Percentiles rank a stretch among this genome's conserved stretches.
Evolutionary conservation across 2,113 vertebrate species (phyloP).

Genomic region (Pluvianellus socialis): DNA sequence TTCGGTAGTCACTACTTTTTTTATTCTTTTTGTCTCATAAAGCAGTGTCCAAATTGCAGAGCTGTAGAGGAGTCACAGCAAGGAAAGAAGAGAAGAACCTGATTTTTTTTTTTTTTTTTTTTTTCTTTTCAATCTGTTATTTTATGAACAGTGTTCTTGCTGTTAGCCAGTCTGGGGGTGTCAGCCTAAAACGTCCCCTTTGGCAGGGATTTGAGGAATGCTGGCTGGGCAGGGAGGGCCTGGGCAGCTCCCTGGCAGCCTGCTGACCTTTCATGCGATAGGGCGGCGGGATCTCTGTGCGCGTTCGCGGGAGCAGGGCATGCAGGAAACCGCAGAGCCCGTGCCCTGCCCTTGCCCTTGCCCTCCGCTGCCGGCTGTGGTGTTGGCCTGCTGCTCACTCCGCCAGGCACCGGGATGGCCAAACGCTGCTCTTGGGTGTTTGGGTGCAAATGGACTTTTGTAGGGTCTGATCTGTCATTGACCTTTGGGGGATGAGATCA

Average conservation of each 20-base stretch:
- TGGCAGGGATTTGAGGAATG: background rate
- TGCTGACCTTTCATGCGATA: slow-evolving; percentile 22
- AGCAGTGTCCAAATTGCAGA: background rate
- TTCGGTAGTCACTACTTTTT: background rate
- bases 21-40: background rate
- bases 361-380: background rate
- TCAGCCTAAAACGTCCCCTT: background rate
- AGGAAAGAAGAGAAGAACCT: background rate
- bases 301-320: background rate
- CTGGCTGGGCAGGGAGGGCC: background rate
- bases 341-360: background rate
- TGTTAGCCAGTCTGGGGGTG: background rate
- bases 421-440: background rate
- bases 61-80: background rate
- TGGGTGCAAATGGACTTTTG: background rate
- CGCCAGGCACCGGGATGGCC: background rate
- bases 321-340: background rate
- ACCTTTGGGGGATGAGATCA: background rate
- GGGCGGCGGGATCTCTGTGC: background rate
- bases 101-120: background rate
- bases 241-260: background rate
- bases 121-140: background rate
- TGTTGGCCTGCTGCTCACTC: background rate
- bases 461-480: background rate
- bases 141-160: background rate